A percentile compares a stretch with the other conserved stretches of the same genome.
Conservation (phyloP, 2,113 vertebrate species). For the Saimiri boliviensis region DNA sequence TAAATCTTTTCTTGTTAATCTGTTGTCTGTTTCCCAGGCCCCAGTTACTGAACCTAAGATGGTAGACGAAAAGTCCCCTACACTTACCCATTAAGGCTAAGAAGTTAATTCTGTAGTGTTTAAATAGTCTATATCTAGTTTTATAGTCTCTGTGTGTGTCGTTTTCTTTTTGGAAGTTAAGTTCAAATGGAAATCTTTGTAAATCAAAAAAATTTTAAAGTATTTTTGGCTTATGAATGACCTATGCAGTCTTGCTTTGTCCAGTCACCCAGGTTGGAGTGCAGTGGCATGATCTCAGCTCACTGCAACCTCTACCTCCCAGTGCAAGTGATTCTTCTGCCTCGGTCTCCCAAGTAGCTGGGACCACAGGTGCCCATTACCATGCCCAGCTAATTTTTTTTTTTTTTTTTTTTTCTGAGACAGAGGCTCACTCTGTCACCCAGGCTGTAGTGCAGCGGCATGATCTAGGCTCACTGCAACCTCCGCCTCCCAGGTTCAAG, state of each 20-base stretch:
- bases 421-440: neutral
- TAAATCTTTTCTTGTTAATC: neutral
- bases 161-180: slow-evolving; percentile 44
- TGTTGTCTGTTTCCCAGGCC: neutral
- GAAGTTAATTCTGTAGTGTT: slow-evolving; percentile 2
- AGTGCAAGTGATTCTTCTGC: too few species aligned
- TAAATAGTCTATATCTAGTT: slow-evolving; percentile 16
- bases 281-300: too few species aligned
- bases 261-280: too few species aligned
- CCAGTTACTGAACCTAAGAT: neutral
- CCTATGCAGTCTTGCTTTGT: neutral
- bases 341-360: too few species aligned
- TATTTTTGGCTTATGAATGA: slow-evolving; percentile 34
- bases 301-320: too few species aligned
- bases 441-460: neutral
- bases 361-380: too few species aligned
- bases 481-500: neutral
- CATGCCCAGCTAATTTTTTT: too few species aligned
- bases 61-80: neutral
- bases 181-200: neutral
- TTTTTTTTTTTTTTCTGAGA: neutral
- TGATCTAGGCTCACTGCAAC: neutral
- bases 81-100: neutral
- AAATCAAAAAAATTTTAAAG: neutral
- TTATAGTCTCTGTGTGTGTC: slow-evolving; percentile 7